Conservation (phyloP, 2,888 invertebrate species). For the Neuroscelio doddi region DNA sequence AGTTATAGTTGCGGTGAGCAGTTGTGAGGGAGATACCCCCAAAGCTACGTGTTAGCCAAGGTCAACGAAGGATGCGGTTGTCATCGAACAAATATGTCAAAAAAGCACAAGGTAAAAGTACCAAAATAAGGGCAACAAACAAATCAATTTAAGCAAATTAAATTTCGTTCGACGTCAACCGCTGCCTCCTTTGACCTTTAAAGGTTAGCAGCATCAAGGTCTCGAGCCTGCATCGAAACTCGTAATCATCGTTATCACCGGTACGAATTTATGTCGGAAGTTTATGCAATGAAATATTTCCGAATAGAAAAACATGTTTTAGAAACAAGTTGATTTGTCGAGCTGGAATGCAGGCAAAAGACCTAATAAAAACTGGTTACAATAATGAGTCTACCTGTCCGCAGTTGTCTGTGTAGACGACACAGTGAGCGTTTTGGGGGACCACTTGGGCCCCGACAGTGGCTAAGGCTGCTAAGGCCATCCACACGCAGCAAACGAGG, state of each 20-base stretch:
- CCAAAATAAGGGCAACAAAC: background rate
- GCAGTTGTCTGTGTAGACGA: constrained; percentile 96
- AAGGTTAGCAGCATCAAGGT: constrained; percentile 71
- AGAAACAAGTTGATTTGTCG: constrained; percentile 40
- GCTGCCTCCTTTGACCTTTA: constrained; percentile 61
- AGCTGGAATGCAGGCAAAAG: constrained; percentile 64
- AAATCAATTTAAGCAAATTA: constrained; percentile 11
- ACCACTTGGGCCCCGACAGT: constrained; percentile 79
- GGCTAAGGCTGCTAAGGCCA: constrained; percentile 74
- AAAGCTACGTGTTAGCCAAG: constrained; percentile 72
- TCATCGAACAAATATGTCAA: constrained; percentile 20
- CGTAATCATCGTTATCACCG: constrained; percentile 33
- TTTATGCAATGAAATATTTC: no score
- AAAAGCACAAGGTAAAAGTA: background rate
- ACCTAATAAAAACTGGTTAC: constrained; percentile 72
- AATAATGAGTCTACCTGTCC: constrained; percentile 86
- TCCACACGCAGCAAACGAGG: constrained; percentile 77
- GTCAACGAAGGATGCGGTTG: constrained; percentile 56
- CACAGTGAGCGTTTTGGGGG: constrained; percentile 93
- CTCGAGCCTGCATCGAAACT: constrained; percentile 65
- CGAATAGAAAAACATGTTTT: constrained; percentile 8
- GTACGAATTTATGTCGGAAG: no score
- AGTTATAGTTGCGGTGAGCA: constrained; percentile 73
- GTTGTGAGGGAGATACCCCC: constrained; percentile 71
- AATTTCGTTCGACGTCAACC: constrained; percentile 31